These are phyloP conservation scores for Pyrrhosoma nymphula DNA, from an alignment of 2,888 invertebrate genomes.

Conservation along the genomic window DNA sequence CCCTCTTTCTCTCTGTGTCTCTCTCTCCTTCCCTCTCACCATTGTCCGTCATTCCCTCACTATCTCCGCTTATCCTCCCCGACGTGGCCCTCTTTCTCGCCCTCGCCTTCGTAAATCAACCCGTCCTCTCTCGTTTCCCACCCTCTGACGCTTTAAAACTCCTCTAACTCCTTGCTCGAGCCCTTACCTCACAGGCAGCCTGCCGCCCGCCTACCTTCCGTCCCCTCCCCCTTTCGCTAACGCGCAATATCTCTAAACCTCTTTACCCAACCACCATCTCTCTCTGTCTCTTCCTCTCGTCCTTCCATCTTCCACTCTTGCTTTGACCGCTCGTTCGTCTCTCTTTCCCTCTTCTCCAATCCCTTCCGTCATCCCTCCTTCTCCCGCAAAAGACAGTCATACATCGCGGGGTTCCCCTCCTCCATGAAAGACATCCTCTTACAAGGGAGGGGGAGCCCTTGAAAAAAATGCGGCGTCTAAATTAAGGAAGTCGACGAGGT, in stretches of 20 bases:
- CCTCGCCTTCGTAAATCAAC: constrained; percentile 8
- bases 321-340: background rate
- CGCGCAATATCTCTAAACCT: background rate
- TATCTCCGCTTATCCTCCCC: background rate
- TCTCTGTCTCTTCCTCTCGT: background rate
- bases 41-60: background rate
- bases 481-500: background rate
- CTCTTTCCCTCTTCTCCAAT: background rate
- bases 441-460: background rate
- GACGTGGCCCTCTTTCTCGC: background rate
- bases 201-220: background rate
- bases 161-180: background rate
- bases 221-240: background rate
- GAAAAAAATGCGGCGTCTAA: background rate
- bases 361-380: too few species aligned
- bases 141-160: background rate
- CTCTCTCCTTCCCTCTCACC: background rate
- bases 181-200: background rate
- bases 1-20: too few species aligned
- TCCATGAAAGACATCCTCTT: background rate
- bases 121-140: background rate
- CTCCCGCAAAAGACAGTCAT: background rate
- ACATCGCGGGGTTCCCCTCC: background rate
- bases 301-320: background rate
- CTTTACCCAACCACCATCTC: background rate